A percentile compares a stretch with the other conserved stretches of the same genome.
phyloP scores from a whole-genome alignment of 1,140 invertebrate species.

The Conus betulinus region DNA sequence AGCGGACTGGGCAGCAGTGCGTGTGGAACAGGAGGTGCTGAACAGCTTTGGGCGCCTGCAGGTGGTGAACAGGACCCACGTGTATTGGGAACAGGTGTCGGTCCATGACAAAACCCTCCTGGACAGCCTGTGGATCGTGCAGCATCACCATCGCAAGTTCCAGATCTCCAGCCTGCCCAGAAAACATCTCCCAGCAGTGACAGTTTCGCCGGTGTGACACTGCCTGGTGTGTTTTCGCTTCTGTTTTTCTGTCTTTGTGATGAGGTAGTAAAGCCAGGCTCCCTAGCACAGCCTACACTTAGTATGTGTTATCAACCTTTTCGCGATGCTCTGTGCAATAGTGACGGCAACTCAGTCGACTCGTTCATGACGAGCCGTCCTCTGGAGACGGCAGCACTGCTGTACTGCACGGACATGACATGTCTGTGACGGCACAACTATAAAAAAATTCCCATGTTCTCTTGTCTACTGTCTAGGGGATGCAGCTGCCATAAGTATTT shows the following conservation, averaged over 20 bases:
- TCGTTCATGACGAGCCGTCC: too few species aligned
- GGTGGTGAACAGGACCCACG: constrained; percentile 89
- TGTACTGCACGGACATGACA: too few species aligned
- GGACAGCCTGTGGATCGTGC: constrained; percentile 62
- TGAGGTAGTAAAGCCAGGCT: background rate
- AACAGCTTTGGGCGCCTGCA: constrained; percentile 91
- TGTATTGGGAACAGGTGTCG: constrained; percentile 94
- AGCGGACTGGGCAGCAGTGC: constrained; percentile 65
- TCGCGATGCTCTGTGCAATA: too few species aligned
- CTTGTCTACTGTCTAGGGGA: too few species aligned
- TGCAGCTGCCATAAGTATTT: too few species aligned
- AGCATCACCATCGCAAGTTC: constrained; percentile 59
- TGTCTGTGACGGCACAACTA: too few species aligned
- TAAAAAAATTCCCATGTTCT: too few species aligned
- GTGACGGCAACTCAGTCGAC: too few species aligned
- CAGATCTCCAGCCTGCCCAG: constrained; percentile 23
- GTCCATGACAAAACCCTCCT: constrained; percentile 43
- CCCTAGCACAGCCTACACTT: too few species aligned
- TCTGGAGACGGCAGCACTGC: too few species aligned
- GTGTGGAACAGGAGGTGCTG: constrained; percentile 79
- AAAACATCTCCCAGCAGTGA: constrained; percentile 39
- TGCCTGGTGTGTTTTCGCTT: background rate
- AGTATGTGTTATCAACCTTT: too few species aligned
- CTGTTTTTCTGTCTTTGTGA: background rate
- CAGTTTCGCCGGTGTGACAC: too few species aligned